These are phyloP conservation scores for Entomobrya proxima DNA, from an alignment of 2,888 invertebrate genomes.

Conservation along the genomic window DNA sequence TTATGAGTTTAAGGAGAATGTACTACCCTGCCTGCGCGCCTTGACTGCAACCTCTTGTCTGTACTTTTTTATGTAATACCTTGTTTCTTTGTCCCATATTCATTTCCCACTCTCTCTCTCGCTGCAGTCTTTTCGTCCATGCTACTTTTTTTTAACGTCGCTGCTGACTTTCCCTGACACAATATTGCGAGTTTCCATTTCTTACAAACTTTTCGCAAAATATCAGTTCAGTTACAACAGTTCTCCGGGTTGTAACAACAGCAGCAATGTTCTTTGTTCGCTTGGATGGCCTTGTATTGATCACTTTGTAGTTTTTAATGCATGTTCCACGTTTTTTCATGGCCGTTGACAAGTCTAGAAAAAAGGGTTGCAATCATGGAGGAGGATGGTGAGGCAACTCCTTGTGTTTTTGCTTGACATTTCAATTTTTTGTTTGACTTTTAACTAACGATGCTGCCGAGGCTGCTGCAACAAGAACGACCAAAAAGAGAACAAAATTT, in stretches of 20 bases:
- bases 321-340: neutral
- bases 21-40: neutral
- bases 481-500: no score
- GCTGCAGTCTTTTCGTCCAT: no score
- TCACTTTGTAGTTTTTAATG: neutral
- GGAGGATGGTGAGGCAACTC: neutral
- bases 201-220: no score
- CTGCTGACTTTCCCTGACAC: no score
- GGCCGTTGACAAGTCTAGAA: neutral
- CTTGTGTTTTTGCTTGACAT: neutral
- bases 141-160: no score
- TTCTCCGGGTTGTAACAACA: no score
- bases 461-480: no score
- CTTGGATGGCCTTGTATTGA: neutral
- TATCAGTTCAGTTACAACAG: neutral
- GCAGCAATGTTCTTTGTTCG: neutral
- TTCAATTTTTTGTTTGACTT: neutral
- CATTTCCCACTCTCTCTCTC: no score
- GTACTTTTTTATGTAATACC: no score
- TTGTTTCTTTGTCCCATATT: no score
- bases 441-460: neutral
- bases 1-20: neutral
- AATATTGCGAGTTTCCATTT: no score
- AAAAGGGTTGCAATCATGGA: neutral
- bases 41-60: no score